Evolutionary conservation across 1,140 invertebrate species (phyloP), one percentile per base, ranked within the genome.

Genomic region (Bombus pascuorum): DNA sequence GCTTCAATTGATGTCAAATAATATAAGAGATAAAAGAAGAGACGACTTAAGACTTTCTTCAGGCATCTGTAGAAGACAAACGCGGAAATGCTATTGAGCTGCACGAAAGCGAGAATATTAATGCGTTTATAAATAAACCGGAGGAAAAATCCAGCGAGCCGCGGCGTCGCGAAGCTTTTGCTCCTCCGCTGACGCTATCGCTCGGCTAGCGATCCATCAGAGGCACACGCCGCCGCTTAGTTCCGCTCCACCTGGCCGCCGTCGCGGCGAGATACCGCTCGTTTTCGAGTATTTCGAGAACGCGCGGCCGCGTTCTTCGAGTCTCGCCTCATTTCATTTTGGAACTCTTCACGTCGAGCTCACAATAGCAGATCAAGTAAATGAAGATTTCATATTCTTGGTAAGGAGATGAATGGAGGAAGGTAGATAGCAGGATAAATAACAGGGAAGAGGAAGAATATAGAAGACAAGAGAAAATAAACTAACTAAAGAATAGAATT

Each of bases 61-160:
- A 15, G 5, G 5, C 9, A 1, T 62, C 13, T 42, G 65, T 25
- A 65, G 0, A 28, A 25, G 57, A 37, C 10, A 15, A 66, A 28
- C 80, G 84, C 89, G 91, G 86, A 90, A 91, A 90, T 92, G 92
- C 92, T 92, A 92, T 91, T 90, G 91, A 92, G 88, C 91, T 81
- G 66, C 68, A 87, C 89, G 90, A 91, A 90, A 87, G 87, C 81
- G 76, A 74, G 87, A 92, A 92, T 92, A 93, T 94, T 93, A 93
- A 93, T 94, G 91, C 83, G 89, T 89, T 93, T 93, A 93, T 93
- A 94, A 94, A 94, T 94, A 94, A 93, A 93, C 91, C 79, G 66
- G 83, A 87, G 91, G 91, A 93, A 93, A 93, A 93, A 93, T 92
- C 91, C 87, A 90, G 86, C 88, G 73, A 81, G 53, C 70, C 47